Evolutionary conservation across 2,888 invertebrate species (phyloP).

Genomic region (Chromoteleia sp.): DNA sequence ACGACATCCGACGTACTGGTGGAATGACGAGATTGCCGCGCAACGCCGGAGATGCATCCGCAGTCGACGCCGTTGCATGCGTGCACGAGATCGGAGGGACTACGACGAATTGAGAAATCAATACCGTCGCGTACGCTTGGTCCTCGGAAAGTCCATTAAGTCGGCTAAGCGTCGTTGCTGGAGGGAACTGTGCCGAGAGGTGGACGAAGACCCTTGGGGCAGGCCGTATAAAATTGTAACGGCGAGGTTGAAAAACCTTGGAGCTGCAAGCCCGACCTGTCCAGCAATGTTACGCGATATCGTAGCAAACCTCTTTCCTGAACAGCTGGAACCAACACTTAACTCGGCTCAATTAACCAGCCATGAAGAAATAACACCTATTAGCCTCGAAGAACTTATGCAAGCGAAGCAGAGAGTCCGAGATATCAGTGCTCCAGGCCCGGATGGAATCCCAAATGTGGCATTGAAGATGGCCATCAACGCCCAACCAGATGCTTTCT

Average conservation of each 20-base stretch:
- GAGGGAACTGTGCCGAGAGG: neutral
- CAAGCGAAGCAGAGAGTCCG: neutral
- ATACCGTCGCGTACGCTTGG: no score
- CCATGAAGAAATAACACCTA: neutral
- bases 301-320: no score
- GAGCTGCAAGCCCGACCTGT: no score
- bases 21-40: no score
- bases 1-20: no score
- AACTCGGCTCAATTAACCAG: neutral
- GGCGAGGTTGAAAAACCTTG: neutral
- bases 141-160: no score
- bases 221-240: constrained; percentile 6
- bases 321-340: no score
- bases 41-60: no score
- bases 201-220: constrained; percentile 6
- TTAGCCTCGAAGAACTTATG: neutral
- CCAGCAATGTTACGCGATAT: no score
- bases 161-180: neutral
- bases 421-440: neutral
- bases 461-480: constrained; percentile 1
- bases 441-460: constrained; percentile 24
- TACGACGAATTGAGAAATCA: no score
- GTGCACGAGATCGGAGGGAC: no score
- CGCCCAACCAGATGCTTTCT: neutral
- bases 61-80: no score